These are phyloP conservation scores for Platerodrilus igneus DNA, from an alignment of 2,888 invertebrate genomes.

Conservation along the genomic window DNA sequence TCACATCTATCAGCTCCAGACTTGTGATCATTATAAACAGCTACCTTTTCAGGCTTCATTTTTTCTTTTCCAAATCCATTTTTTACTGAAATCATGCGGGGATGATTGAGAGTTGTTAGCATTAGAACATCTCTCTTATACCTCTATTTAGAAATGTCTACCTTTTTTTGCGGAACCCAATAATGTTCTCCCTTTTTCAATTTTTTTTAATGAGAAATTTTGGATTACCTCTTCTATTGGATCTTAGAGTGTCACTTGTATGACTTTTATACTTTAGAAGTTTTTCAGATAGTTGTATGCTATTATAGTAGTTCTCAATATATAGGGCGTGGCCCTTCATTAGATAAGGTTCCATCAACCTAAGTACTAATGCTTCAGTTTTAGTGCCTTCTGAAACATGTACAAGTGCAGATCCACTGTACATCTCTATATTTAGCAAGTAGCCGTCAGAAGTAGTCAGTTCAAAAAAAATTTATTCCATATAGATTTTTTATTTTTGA, in stretches of 20 bases:
- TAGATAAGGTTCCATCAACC: not conserved
- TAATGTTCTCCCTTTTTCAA: slow-evolving; percentile 11
- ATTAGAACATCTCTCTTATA: slow-evolving; percentile 23
- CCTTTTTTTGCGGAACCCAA: slow-evolving; percentile 14
- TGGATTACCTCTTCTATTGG: slow-evolving; percentile 16
- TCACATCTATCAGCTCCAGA: too few species aligned
- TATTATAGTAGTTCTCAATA: slow-evolving; percentile 14
- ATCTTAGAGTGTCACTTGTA: slow-evolving; percentile 17
- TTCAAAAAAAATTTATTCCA: too few species aligned
- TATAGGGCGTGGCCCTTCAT: not conserved
- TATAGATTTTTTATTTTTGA: too few species aligned
- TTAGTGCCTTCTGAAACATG: not conserved
- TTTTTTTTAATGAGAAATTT: slow-evolving; percentile 13
- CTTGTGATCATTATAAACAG: too few species aligned
- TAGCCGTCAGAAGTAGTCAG: too few species aligned
- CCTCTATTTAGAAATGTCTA: slow-evolving; percentile 26
- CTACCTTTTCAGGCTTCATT: too few species aligned
- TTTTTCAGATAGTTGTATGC: slow-evolving; percentile 15
- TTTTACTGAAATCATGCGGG: slow-evolving; percentile 13
- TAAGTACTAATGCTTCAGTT: not conserved
- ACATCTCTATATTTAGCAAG: too few species aligned
- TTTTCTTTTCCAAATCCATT: slow-evolving; percentile 21
- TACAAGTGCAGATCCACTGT: too few species aligned
- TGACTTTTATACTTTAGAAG: slow-evolving; percentile 16
- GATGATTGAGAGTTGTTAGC: slow-evolving; percentile 24